phyloP scores from a whole-genome alignment of 2,113 vertebrate species.

The Parus major region DNA sequence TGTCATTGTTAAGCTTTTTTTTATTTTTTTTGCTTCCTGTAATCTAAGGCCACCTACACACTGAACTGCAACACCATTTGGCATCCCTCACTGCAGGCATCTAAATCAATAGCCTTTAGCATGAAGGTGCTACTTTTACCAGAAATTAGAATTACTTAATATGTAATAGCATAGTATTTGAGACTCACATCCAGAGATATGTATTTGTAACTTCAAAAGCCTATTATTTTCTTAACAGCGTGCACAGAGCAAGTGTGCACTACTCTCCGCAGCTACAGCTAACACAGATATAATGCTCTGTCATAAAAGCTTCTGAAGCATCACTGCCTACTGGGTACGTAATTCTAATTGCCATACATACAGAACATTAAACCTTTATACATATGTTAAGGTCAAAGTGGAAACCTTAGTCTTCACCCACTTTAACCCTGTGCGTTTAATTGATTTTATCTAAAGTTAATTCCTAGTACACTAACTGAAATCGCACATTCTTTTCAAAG shows the following conservation, averaged over 20 bases:
- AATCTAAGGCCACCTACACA: conserved; percentile 56
- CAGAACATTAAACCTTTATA: background rate
- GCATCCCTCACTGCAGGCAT: background rate
- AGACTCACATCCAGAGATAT: background rate
- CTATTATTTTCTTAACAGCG: background rate
- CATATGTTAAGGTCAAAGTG: background rate
- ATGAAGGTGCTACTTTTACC: background rate
- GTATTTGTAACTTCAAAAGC: background rate
- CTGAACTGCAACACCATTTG: conserved; percentile 29
- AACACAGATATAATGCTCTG: background rate
- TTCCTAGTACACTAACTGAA: background rate
- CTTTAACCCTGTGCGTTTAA: background rate
- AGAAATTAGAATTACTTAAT: background rate
- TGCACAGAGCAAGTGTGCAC: background rate
- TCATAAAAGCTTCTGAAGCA: background rate
- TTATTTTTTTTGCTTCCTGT: conserved; percentile 21
- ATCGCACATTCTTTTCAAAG: background rate
- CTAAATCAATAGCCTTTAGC: background rate
- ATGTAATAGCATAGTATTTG: background rate
- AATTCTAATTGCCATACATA: background rate
- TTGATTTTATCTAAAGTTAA: background rate
- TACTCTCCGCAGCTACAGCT: background rate
- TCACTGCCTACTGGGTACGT: background rate
- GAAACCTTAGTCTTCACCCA: background rate
- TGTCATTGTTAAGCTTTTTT: background rate